These are phyloP conservation scores for Ceraclea dissimilis DNA, from an alignment of 2,888 invertebrate genomes.

Conservation along the genomic window DNA sequence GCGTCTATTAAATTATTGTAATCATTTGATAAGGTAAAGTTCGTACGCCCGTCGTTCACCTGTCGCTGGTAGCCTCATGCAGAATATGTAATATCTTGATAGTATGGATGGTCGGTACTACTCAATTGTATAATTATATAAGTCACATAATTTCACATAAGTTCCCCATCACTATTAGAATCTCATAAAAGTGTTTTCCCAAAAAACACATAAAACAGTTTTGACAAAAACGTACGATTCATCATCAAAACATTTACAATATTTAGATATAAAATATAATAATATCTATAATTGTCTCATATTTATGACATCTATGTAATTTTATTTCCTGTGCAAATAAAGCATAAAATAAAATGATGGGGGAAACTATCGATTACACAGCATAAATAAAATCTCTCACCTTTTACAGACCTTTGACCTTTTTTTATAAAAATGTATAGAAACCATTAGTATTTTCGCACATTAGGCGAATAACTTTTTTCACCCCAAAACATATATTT, in stretches of 20 bases:
- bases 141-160: too few relatives aligned
- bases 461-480: constrained; percentile 22
- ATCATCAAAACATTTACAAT: background rate
- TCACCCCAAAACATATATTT: constrained; percentile 47
- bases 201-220: background rate
- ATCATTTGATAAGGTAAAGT: too few relatives aligned
- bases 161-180: background rate
- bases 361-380: constrained; percentile 22
- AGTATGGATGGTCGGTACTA: too few relatives aligned
- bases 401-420: constrained; percentile 17
- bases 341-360: background rate
- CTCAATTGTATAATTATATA: too few relatives aligned
- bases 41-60: too few relatives aligned
- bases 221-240: background rate
- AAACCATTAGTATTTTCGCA: constrained; percentile 25
- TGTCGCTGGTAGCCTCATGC: too few relatives aligned
- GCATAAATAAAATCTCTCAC: constrained; percentile 16
- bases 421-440: too few relatives aligned
- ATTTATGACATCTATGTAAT: background rate
- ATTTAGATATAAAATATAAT: background rate
- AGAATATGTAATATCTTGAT: too few relatives aligned
- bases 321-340: background rate
- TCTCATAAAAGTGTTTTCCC: background rate
- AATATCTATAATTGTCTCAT: background rate
- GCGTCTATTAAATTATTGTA: too few relatives aligned